A percentile compares a stretch with the other conserved stretches of the same genome.
Evolutionary conservation across 1,140 invertebrate genomes (phyloP).

Genomic region (Listronotus oregonensis): DNA sequence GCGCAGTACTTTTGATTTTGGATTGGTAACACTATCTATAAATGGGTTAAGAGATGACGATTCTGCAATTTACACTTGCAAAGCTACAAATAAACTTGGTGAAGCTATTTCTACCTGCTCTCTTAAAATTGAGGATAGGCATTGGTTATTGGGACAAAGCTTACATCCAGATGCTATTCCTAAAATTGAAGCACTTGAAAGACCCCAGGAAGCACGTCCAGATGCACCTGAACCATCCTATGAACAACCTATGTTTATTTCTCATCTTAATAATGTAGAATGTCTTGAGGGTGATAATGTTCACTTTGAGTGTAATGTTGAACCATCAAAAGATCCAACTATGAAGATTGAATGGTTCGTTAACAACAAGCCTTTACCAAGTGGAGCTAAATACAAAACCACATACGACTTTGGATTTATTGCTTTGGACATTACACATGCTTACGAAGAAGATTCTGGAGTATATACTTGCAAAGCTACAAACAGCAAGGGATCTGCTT

Average conservation of each 20-base stretch:
- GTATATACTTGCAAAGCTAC: conserved; percentile 91
- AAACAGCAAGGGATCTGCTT: conserved; percentile 87
- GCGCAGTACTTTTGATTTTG: conserved; percentile 91
- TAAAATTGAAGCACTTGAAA: conserved; percentile 85
- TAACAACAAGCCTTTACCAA: conserved; percentile 81
- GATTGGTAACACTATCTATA: conserved; percentile 89
- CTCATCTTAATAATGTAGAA: conserved; percentile 88
- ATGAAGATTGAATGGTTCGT: conserved; percentile 92
- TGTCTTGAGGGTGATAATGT: conserved; percentile 88
- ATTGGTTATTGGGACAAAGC: conserved; percentile 86
- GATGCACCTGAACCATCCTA: conserved; percentile 77
- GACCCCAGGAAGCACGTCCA: conserved; percentile 66
- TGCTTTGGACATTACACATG: conserved; percentile 78
- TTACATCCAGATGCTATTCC: conserved; percentile 89
- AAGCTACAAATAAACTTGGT: conserved; percentile 86
- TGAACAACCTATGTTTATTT: conserved; percentile 86
- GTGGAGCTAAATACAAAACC: conserved; percentile 79
- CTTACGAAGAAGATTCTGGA: conserved; percentile 87
- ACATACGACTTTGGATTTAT: conserved; percentile 90
- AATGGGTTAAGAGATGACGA: conserved; percentile 85
- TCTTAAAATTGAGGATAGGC: conserved; percentile 85
- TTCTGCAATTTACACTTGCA: conserved; percentile 92
- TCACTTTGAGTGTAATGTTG: conserved; percentile 93
- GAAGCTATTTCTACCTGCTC: conserved; percentile 91
- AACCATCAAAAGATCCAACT: conserved; percentile 92